Evolutionary conservation across 2,888 invertebrate genomes (phyloP), one percentile per base, ranked within the genome.

Genomic region (Drosophila buzzatii): DNA sequence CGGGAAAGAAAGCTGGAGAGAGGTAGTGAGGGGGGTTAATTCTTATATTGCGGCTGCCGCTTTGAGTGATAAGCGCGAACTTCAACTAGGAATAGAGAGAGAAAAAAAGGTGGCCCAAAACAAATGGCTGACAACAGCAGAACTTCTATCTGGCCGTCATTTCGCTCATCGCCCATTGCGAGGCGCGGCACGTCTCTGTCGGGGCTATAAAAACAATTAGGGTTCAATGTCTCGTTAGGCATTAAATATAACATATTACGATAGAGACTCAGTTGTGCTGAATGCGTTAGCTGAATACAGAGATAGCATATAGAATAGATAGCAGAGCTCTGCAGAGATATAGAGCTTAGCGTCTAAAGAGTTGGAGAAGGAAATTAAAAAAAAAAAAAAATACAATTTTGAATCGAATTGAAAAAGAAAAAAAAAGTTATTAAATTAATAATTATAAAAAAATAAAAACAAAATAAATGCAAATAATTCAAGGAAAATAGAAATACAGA

Each of bases 61-160:
- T 61, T 39, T 72, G 71, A 82, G 62, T 72, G 80, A 82, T 82
- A 80, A 80, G 65, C 71, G 79, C 63, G 74, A 65, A 55, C 45
- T 59, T 68, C 66, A 69, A 47, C 67, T 42, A 53, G 2, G 23
- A 62, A 33, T 35, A 37, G 9, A 35, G 51, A 27, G 0, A 27
- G 1, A 9, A 16, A 35, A 12, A 23, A 8, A 14, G 9, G 9
- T 7, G 51, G 58, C 41, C 44, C 35, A 5, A 53, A 67, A 65
- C 53, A 76, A 78, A 70, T 79, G 61, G 52, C 72, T 64, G 51
- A 41, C 58, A 58, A 31, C 35, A 23, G 37, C 16, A 31, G 14
- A n/a, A 14, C 7, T 16, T 44, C 33, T 16, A 31, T 42, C 14
- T 18, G n/a, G 14, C 47, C 4, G 1, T 1, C 16, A 27, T 49